Conservation (phyloP, 2,888 invertebrate species). For the Notocelia uddmanniana region DNA sequence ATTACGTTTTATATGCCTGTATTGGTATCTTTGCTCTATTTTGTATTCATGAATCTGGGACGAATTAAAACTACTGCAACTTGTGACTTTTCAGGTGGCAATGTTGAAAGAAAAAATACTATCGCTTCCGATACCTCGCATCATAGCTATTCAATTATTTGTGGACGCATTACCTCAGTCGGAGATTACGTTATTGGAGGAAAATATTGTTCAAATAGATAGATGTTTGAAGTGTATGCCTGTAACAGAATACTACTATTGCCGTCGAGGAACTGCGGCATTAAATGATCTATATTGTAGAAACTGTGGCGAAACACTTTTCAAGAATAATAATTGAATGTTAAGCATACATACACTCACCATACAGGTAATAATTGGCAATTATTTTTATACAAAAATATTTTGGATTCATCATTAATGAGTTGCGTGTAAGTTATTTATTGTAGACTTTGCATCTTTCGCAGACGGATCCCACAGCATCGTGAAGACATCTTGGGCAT, state of each 20-base stretch:
- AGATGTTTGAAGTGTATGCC: slow-evolving; percentile 18
- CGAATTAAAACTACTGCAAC: slow-evolving; percentile 18
- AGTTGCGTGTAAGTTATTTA: no score
- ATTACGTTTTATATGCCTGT: slow-evolving; percentile 13
- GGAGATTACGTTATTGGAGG: slow-evolving; percentile 5
- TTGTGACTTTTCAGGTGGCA: slow-evolving; percentile 23
- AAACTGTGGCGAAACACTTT: slow-evolving; percentile 14
- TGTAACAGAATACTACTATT: slow-evolving; percentile 24
- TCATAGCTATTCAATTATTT: no score
- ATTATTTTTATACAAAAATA: no score
- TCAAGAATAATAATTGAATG: slow-evolving; percentile 5
- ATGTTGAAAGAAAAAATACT: no score
- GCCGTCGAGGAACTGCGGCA: slow-evolving; percentile 26
- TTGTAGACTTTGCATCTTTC: not conserved
- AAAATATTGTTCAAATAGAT: slow-evolving; percentile 19
- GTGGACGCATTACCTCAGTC: no score
- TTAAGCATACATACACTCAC: slow-evolving; percentile 4
- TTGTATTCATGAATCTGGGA: slow-evolving; percentile 18
- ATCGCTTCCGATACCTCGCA: no score
- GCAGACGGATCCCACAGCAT: slow-evolving; percentile 1
- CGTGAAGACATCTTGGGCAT: slow-evolving; percentile 1
- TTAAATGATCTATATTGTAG: slow-evolving; percentile 20
- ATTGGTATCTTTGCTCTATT: slow-evolving; percentile 4
- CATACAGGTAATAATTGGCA: no score
- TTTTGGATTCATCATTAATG: no score